phyloP scores from a whole-genome alignment of 2,888 invertebrate species.

The Macropis europaea region DNA sequence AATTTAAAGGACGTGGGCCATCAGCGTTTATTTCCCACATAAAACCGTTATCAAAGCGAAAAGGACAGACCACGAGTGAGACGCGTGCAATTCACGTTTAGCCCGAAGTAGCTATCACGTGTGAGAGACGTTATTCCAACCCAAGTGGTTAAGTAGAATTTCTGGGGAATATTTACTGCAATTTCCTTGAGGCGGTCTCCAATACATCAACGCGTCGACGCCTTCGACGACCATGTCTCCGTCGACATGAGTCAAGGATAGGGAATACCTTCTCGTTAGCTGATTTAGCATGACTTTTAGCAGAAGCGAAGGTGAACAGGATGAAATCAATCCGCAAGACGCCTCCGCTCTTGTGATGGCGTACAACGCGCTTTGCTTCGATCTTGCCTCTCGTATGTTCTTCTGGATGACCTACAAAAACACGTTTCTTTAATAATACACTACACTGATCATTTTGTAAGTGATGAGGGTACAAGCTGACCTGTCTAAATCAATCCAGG shows the following conservation, averaged over 20 bases:
- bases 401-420: conserved; percentile 74
- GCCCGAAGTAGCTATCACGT: too few relatives aligned
- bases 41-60: too few relatives aligned
- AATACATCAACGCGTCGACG: conserved; percentile 84
- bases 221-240: conserved; percentile 85
- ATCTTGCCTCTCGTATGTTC: conserved; percentile 79
- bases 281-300: conserved; percentile 83
- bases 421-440: too few relatives aligned
- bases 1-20: too few relatives aligned
- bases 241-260: conserved; percentile 83
- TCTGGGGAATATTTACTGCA: conserved; percentile 83
- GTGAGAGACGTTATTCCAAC: too few relatives aligned
- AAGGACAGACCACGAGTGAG: too few relatives aligned
- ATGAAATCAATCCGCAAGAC: conserved; percentile 83
- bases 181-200: conserved; percentile 89
- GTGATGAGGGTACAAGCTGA: too few relatives aligned
- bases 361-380: conserved; percentile 82
- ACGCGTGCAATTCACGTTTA: too few relatives aligned
- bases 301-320: conserved; percentile 83
- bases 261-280: conserved; percentile 85
- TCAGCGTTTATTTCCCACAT: too few relatives aligned
- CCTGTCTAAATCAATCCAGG: too few relatives aligned
- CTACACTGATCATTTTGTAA: too few relatives aligned
- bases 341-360: conserved; percentile 81
- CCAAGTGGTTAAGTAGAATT: too few relatives aligned